phyloP scores from a whole-genome alignment of 2,888 invertebrate genomes.

The Orthosia gothica region DNA sequence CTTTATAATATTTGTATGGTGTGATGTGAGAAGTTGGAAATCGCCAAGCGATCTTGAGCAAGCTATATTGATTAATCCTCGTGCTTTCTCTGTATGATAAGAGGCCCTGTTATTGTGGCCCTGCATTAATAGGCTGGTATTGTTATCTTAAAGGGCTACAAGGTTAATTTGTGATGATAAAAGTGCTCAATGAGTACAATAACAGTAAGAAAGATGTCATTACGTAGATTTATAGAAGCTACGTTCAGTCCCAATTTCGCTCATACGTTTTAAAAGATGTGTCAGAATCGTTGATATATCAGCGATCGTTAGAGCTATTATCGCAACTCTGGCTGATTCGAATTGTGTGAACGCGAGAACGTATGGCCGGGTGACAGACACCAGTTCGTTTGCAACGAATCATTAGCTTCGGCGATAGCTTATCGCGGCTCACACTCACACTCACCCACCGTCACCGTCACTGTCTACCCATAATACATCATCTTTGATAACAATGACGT shows the following conservation, averaged over 20 bases:
- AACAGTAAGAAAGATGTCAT: neutral
- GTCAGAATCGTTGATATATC: conserved; percentile 42
- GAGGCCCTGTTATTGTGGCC: no score
- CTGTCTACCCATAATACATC: conserved; percentile 76
- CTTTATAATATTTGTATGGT: no score
- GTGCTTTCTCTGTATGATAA: no score
- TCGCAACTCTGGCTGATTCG: conserved; percentile 50
- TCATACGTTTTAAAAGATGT: conserved; percentile 33
- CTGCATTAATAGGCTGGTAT: no score
- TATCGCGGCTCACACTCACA: conserved; percentile 67
- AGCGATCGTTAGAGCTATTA: conserved; percentile 52
- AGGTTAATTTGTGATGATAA: neutral
- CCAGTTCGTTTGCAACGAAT: conserved; percentile 74
- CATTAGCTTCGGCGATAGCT: conserved; percentile 78
- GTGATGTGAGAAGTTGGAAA: no score
- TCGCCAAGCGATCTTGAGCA: no score
- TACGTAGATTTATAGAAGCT: conserved; percentile 5
- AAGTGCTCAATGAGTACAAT: neutral
- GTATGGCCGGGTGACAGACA: conserved; percentile 69
- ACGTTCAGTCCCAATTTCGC: conserved; percentile 25
- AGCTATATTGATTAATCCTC: no score
- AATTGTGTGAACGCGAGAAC: conserved; percentile 59
- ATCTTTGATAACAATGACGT: conserved; percentile 80
- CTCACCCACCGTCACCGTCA: conserved; percentile 68
- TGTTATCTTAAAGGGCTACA: neutral